These are phyloP conservation scores for Paelopatides confundens DNA, from an alignment of 53 echinoderm and acorn worm genomes.

Conservation along the genomic window DNA sequence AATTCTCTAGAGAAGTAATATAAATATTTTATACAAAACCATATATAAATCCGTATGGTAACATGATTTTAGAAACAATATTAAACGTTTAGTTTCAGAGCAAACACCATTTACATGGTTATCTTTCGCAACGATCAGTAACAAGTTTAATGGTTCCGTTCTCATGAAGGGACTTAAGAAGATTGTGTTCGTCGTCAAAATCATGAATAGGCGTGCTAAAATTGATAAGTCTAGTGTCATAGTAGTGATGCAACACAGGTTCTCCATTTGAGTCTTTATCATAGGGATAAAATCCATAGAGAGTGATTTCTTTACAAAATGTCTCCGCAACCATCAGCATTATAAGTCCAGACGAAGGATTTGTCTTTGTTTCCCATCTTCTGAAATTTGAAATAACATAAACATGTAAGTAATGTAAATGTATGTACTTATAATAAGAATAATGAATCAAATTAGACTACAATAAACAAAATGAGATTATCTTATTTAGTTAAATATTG, in stretches of 20 bases:
- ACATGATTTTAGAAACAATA: too few species aligned
- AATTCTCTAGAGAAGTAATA: too few species aligned
- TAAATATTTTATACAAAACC: too few species aligned
- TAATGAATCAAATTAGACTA: too few species aligned
- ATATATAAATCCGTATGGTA: too few species aligned
- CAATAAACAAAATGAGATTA: too few species aligned
- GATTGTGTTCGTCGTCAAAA: background rate
- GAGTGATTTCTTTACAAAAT: conserved; percentile 24
- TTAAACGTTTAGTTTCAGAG: too few species aligned
- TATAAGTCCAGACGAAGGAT: conserved; percentile 29
- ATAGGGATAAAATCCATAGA: conserved; percentile 50
- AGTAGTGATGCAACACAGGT: conserved; percentile 30
- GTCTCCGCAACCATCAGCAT: background rate
- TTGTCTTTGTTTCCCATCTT: background rate
- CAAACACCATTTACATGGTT: too few species aligned
- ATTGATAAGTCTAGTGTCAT: background rate
- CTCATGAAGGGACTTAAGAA: background rate
- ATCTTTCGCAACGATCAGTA: background rate
- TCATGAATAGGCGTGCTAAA: conserved; percentile 15
- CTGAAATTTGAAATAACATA: too few species aligned
- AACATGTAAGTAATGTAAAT: too few species aligned
- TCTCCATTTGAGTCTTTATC: background rate
- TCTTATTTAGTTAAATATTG: too few species aligned
- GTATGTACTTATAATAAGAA: too few species aligned
- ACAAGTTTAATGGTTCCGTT: background rate